Percentiles rank a stretch among this genome's conserved stretches.
These are phyloP conservation scores for Atlantisia rogersi DNA, from an alignment of 2,113 vertebrate genomes.

Conservation along the genomic window DNA sequence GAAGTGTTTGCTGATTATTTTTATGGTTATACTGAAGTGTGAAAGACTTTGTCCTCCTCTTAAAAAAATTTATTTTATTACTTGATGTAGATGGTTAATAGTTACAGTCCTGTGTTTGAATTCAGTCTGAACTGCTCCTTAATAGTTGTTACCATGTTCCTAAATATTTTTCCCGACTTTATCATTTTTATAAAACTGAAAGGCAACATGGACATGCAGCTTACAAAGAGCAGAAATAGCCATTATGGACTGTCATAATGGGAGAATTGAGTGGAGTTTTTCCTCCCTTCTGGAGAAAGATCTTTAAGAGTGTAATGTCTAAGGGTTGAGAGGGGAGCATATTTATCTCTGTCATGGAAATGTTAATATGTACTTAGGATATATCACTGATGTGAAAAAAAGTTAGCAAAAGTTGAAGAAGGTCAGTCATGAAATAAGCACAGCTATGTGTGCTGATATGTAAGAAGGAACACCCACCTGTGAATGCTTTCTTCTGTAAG, in stretches of 20 bases:
- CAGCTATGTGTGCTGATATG: background rate
- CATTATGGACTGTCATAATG: background rate
- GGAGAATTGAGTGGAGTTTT: background rate
- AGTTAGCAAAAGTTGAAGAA: background rate
- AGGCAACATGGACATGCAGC: background rate
- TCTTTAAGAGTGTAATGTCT: background rate
- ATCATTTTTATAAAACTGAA: background rate
- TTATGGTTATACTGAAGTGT: background rate
- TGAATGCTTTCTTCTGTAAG: background rate
- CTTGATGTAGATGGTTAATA: background rate
- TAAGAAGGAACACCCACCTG: background rate
- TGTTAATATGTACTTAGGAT: background rate
- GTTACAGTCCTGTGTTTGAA: background rate
- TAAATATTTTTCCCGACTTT: slow-evolving; percentile 12
- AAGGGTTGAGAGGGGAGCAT: background rate
- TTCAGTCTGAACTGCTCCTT: background rate
- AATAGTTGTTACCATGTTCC: background rate
- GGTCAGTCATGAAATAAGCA: background rate
- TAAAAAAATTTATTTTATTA: background rate
- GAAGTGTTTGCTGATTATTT: background rate
- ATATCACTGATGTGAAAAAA: background rate
- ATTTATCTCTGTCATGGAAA: background rate
- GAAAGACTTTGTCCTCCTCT: background rate
- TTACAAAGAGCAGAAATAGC: background rate
- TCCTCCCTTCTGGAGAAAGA: background rate